Percentiles rank a stretch among this genome's conserved stretches.
These are phyloP conservation scores for Erpetoichthys calabaricus DNA, from an alignment of 2,797 vertebrate genomes.

Conservation along the genomic window DNA sequence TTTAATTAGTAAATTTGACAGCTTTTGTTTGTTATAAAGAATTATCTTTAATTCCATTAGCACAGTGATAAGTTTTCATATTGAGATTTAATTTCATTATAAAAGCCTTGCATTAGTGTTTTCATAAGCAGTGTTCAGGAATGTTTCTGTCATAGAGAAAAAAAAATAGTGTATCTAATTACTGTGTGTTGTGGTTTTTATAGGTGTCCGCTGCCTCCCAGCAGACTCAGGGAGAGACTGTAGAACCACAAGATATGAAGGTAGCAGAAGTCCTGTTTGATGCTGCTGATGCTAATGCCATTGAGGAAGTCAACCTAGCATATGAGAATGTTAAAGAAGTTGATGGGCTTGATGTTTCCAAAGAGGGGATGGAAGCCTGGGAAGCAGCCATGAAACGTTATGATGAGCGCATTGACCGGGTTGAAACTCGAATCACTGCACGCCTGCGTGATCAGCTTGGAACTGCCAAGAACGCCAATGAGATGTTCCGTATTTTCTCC, in stretches of 20 bases:
- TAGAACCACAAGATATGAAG: constrained; percentile 88
- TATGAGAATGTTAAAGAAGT: constrained; percentile 98
- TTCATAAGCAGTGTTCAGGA: too few species aligned
- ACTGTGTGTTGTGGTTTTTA: neutral
- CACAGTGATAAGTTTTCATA: too few species aligned
- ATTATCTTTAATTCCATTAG: too few species aligned
- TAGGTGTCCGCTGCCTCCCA: constrained; percentile 90
- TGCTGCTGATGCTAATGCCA: constrained; percentile 90
- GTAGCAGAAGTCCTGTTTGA: constrained; percentile 91
- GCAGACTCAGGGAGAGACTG: constrained; percentile 78
- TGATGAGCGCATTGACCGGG: constrained; percentile 88
- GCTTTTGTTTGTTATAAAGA: too few species aligned
- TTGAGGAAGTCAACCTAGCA: constrained; percentile 95
- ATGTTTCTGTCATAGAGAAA: too few species aligned
- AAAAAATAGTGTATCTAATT: too few species aligned
- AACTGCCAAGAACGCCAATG: constrained; percentile 94
- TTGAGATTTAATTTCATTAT: too few species aligned
- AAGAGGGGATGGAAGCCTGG: constrained; percentile 96
- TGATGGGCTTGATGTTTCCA: constrained; percentile 90
- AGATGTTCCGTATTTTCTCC: constrained; percentile 98
- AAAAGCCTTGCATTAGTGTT: too few species aligned
- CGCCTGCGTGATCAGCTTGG: constrained; percentile 92
- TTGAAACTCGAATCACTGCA: constrained; percentile 94
- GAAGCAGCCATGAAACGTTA: constrained; percentile 96
- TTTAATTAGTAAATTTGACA: too few species aligned